These are phyloP conservation scores for Pipra filicauda DNA, from an alignment of 2,113 vertebrate genomes.

Conservation along the genomic window DNA sequence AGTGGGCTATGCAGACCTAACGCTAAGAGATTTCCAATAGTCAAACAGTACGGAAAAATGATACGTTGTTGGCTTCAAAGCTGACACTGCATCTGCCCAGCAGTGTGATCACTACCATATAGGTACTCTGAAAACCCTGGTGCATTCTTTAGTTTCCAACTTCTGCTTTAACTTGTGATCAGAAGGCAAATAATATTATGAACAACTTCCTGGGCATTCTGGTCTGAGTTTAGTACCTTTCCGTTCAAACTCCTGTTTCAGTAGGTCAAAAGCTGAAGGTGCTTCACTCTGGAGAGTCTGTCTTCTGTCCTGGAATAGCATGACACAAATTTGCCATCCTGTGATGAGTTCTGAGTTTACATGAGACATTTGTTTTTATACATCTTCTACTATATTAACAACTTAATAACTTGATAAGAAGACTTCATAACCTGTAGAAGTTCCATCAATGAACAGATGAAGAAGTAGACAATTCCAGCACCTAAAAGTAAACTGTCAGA, in stretches of 20 bases:
- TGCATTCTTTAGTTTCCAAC: not conserved
- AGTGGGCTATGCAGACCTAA: not conserved
- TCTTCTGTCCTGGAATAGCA: not conserved
- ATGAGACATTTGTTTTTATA: not conserved
- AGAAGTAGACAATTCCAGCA: not conserved
- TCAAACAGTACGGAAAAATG: not conserved
- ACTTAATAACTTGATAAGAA: not conserved
- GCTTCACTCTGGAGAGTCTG: not conserved
- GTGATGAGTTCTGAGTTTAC: not conserved
- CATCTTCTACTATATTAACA: not conserved
- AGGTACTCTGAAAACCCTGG: not conserved
- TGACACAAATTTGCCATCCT: not conserved
- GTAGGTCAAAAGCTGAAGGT: not conserved
- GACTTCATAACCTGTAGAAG: not conserved
- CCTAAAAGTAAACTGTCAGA: not conserved
- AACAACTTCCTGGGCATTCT: not conserved
- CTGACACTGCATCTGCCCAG: not conserved
- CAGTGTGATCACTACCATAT: not conserved
- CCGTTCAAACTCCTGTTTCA: not conserved
- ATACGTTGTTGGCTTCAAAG: not conserved
- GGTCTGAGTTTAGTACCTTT: not conserved
- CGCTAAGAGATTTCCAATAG: not conserved
- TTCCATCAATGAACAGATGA: not conserved
- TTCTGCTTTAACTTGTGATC: not conserved
- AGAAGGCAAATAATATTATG: not conserved